phyloP scores from a whole-genome alignment of 2,888 invertebrate species.

The Epirrhoe tristata region DNA sequence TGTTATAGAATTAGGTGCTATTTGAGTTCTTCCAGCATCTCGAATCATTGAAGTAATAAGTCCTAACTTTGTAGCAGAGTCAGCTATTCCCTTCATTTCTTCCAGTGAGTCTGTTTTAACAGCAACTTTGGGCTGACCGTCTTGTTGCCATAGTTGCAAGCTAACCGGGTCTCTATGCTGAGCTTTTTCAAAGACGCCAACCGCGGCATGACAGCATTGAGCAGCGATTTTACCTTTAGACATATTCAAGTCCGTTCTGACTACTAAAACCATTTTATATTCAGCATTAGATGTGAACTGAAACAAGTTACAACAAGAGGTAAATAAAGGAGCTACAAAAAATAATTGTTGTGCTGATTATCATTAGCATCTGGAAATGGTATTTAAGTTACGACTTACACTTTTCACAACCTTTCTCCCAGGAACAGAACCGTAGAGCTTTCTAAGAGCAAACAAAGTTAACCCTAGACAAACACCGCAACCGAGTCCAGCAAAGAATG shows the following conservation, averaged over 20 bases:
- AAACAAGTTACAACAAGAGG: slow-evolving; percentile 45
- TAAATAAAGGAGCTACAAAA: background rate
- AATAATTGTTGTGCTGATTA: background rate
- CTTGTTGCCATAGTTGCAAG: slow-evolving; percentile 84
- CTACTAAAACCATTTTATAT: slow-evolving; percentile 93
- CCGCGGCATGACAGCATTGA: slow-evolving; percentile 97
- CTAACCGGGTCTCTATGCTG: slow-evolving; percentile 86
- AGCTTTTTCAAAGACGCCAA: slow-evolving; percentile 92
- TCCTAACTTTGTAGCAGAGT: slow-evolving; percentile 88
- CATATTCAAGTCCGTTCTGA: slow-evolving; percentile 96
- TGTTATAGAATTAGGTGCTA: slow-evolving; percentile 94
- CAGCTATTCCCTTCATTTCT: slow-evolving; percentile 88
- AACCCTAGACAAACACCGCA: slow-evolving; percentile 79
- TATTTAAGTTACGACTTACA: slow-evolving; percentile 18
- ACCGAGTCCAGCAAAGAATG: slow-evolving; percentile 75
- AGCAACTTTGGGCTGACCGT: slow-evolving; percentile 95
- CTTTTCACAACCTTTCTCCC: slow-evolving; percentile 30
- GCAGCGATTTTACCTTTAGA: slow-evolving; percentile 97
- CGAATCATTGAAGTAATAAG: slow-evolving; percentile 91
- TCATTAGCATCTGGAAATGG: no score
- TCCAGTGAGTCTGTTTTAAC: slow-evolving; percentile 92
- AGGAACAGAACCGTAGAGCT: slow-evolving; percentile 57
- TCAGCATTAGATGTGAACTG: slow-evolving; percentile 81
- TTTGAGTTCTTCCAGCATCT: slow-evolving; percentile 98
- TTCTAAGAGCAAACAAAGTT: slow-evolving; percentile 69